Evolutionary conservation across 1,140 invertebrate species (phyloP), one percentile per base, ranked within the genome.

Genomic region (Camponotus pennsylvanicus): DNA sequence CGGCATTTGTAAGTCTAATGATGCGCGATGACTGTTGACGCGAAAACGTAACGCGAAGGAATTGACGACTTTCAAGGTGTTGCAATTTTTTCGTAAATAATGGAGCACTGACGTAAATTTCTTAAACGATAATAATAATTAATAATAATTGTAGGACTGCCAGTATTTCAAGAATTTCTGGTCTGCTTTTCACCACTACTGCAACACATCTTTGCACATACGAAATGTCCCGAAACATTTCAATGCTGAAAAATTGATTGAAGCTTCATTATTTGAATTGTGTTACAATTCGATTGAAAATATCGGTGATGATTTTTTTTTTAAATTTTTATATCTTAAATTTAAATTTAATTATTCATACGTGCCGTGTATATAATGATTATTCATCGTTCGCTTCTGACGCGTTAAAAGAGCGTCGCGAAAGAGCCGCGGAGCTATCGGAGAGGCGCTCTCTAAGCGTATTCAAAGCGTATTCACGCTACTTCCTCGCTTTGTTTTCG

Each of bases 401-500:
- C 3, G 21, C 7, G 52, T 61, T n/a, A 45, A 32, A 75, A 75
- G 55, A 75, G 42, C 32, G 8, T 45, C 37, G 71, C 82, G 59
- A n/a, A 40, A 61, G 52, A 82, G 15, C 6, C 67, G 67, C 49
- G 18, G 42, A 57, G 27, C 13, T 49, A 27, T 2, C 69, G 6
- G 55, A 45, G 15, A 71, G 18, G 18, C 40, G 55, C 21, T 18
- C 49, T 52, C 15, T 37, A 61, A 82, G 55, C 55, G 21, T 82
- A 82, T 82, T 82, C 55, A 73, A 83, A 75, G 40, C 55, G 57
- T 83, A 83, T 75, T 83, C 69, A 37, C 40, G 79, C 40, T 73
- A 75, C 69, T 83, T 83, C 79, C 79, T 83, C 55, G 79, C 79
- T 83, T 83, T 83, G 79, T 83, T 63, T 83, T 75, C 79, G 69